These are phyloP conservation scores for Sitobion miscanthi DNA, from an alignment of 1,140 invertebrate genomes.

Conservation along the genomic window DNA sequence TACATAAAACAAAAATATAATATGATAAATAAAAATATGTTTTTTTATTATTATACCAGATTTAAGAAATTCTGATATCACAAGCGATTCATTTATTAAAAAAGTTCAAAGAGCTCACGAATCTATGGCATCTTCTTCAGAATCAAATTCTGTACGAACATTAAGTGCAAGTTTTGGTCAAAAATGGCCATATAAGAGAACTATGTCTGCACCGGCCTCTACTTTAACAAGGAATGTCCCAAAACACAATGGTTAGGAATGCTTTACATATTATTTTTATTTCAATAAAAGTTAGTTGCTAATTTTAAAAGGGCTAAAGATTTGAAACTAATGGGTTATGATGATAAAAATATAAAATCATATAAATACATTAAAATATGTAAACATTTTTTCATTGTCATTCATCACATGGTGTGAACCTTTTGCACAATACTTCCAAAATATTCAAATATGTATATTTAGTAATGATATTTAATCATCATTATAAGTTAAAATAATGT, in stretches of 20 bases:
- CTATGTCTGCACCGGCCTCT: slow-evolving; percentile 86
- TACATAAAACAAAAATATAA: not conserved
- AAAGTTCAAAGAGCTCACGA: slow-evolving; percentile 90
- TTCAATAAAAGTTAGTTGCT: not conserved
- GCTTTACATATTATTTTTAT: not conserved
- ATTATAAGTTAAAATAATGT: not conserved
- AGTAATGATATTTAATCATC: not conserved
- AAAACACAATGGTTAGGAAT: slow-evolving; percentile 64
- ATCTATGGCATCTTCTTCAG: slow-evolving; percentile 75
- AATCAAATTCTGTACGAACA: slow-evolving; percentile 75
- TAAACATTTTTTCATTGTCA: too few relatives aligned
- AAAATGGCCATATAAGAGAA: slow-evolving; percentile 95
- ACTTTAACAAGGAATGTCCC: slow-evolving; percentile 73
- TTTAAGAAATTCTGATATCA: slow-evolving; percentile 86
- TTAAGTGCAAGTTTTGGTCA: slow-evolving; percentile 88
- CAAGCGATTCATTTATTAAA: slow-evolving; percentile 84
- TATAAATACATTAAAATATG: not conserved
- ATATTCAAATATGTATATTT: not conserved
- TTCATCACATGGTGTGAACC: too few relatives aligned
- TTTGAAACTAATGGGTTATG: not conserved
- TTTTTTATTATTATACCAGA: slow-evolving; percentile 68
- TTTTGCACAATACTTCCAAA: too few relatives aligned
- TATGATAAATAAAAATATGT: slow-evolving; percentile 58
- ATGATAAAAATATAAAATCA: not conserved
- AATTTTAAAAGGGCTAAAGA: not conserved